A percentile compares a stretch with the other conserved stretches of the same genome.
These are phyloP conservation scores for Eulacestoma nigropectus DNA, from an alignment of 2,113 vertebrate genomes.

Conservation along the genomic window DNA sequence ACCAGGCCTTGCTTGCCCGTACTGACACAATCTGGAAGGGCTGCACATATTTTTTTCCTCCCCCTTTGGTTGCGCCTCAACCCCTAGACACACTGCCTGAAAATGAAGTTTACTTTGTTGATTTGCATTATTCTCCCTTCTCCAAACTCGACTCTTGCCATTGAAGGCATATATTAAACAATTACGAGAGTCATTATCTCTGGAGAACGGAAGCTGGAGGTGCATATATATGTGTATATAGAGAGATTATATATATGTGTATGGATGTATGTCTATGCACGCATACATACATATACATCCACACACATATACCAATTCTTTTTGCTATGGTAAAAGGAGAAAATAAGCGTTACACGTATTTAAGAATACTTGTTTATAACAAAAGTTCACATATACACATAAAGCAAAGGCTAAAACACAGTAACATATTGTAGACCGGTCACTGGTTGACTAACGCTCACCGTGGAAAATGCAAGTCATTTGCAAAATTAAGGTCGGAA, in stretches of 20 bases:
- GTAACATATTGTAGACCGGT: slow-evolving; percentile 44
- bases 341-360: slow-evolving; percentile 67
- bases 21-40: slow-evolving; percentile 42
- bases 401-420: slow-evolving; percentile 58
- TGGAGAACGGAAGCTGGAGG: slow-evolving; percentile 52
- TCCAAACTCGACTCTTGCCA: slow-evolving; percentile 36
- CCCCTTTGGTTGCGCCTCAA: background rate
- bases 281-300: background rate
- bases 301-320: slow-evolving; percentile 26
- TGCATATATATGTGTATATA: slow-evolving; percentile 10
- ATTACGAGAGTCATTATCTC: slow-evolving; percentile 17
- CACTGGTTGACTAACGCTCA: slow-evolving; percentile 58
- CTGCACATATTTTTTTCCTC: background rate
- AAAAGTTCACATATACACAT: slow-evolving; percentile 70
- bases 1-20: slow-evolving; percentile 65
- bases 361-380: slow-evolving; percentile 63
- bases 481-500: slow-evolving; percentile 56
- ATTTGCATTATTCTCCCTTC: slow-evolving; percentile 21
- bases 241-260: background rate
- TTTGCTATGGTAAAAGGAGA: slow-evolving; percentile 61
- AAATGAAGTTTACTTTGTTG: slow-evolving; percentile 76
- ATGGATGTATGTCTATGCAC: background rate
- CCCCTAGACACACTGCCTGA: slow-evolving; percentile 67
- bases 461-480: slow-evolving; percentile 62
- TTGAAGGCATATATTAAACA: slow-evolving; percentile 24